A percentile compares a stretch with the other conserved stretches of the same genome.
phyloP scores from a whole-genome alignment of 92 coral and sea anemone genomes.

The Parazoanthus atlanticus region DNA sequence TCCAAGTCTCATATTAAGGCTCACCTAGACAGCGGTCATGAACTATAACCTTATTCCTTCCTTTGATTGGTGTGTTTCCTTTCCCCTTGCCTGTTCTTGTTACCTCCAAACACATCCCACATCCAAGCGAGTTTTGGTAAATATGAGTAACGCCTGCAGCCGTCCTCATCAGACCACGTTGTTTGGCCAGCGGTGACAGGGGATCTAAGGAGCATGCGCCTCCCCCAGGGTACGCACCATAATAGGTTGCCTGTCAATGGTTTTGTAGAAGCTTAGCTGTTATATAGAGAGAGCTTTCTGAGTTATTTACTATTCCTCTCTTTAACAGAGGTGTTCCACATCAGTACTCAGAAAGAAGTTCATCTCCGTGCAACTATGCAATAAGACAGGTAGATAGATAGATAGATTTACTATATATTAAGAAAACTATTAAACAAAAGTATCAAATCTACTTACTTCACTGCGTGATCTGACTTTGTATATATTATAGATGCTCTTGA shows the following conservation, averaged over 20 bases:
- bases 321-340: too few relatives aligned
- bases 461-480: slow-evolving; percentile 1
- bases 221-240: slow-evolving; percentile 20
- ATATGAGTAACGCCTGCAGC: neutral
- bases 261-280: neutral
- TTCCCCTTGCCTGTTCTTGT: slow-evolving; percentile 5
- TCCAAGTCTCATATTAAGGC: neutral
- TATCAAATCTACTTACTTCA: neutral
- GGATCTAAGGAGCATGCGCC: slow-evolving; percentile 34
- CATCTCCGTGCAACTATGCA: too few relatives aligned
- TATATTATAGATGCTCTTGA: neutral
- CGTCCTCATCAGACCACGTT: neutral
- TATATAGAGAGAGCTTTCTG: too few relatives aligned
- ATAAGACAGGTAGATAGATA: neutral
- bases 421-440: too few relatives aligned
- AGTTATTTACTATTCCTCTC: too few relatives aligned
- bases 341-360: too few relatives aligned
- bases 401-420: too few relatives aligned
- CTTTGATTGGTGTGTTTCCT: slow-evolving; percentile 13
- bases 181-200: slow-evolving; percentile 14
- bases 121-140: slow-evolving; percentile 26
- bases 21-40: slow-evolving; percentile 5
- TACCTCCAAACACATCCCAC: slow-evolving; percentile 32
- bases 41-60: neutral
- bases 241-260: slow-evolving; percentile 6